Evolutionary conservation across 2,113 vertebrate genomes (phyloP).

Genomic region (Halcyon malimbica): DNA sequence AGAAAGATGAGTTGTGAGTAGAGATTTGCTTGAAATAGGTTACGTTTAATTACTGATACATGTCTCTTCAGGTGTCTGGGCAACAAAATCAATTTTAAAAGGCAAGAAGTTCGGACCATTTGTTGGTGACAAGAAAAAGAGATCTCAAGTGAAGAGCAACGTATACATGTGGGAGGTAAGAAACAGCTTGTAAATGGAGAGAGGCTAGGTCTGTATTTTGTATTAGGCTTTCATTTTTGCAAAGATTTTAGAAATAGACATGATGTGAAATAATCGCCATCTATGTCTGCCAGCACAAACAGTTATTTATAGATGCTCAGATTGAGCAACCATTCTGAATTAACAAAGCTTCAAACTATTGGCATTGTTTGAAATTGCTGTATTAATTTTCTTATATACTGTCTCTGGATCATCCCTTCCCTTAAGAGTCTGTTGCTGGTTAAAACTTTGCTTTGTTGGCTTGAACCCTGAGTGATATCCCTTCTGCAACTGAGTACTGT

Average conservation of each 20-base stretch:
- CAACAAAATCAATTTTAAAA: slow-evolving; percentile 87
- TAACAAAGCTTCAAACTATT: neutral
- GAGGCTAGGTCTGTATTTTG: neutral
- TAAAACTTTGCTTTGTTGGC: neutral
- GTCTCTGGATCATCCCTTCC: neutral
- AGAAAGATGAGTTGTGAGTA: neutral
- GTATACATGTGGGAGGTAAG: slow-evolving; percentile 98
- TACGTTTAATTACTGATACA: neutral
- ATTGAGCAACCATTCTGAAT: neutral
- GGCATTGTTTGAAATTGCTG: neutral
- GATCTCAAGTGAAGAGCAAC: slow-evolving; percentile 94
- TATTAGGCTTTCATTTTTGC: neutral
- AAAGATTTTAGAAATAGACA: neutral
- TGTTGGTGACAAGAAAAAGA: slow-evolving; percentile 92
- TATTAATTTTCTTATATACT: neutral
- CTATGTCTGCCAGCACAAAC: neutral
- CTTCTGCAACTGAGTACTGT: neutral
- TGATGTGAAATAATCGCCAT: neutral
- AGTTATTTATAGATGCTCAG: neutral
- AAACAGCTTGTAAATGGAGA: neutral
- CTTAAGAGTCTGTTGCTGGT: neutral
- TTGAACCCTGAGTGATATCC: neutral
- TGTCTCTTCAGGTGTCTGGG: slow-evolving; percentile 89
- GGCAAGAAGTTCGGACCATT: slow-evolving; percentile 93
- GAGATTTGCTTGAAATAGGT: neutral